Conservation (phyloP, 1,140 invertebrate genomes). For the Probaryconus sp. region DNA sequence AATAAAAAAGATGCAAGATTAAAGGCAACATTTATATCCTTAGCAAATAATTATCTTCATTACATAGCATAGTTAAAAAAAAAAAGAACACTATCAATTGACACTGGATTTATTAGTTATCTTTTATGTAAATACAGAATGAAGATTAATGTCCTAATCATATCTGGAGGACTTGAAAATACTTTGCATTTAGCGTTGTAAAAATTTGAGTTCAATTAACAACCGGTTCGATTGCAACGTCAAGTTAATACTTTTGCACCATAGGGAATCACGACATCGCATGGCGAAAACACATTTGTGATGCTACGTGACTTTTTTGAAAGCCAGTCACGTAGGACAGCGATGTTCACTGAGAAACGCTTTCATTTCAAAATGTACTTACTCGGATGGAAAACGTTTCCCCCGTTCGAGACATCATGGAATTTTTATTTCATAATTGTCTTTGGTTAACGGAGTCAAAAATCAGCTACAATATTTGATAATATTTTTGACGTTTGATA, state of each 20-base stretch:
- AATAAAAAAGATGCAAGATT: too few species aligned
- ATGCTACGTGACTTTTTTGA: constrained; percentile 56
- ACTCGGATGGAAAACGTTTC: constrained; percentile 40
- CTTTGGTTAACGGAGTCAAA: constrained; percentile 13
- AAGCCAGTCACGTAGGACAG: constrained; percentile 49
- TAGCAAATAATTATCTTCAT: too few species aligned
- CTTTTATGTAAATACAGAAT: constrained; percentile 37
- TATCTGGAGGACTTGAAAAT: constrained; percentile 14
- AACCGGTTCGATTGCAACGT: constrained; percentile 56
- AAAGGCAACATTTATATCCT: too few species aligned
- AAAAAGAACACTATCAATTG: too few species aligned
- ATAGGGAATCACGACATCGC: constrained; percentile 54
- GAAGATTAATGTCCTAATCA: constrained; percentile 45
- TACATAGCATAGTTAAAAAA: too few species aligned
- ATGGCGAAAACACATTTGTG: constrained; percentile 54
- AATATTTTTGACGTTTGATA: too few species aligned
- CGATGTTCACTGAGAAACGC: constrained; percentile 52
- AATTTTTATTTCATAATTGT: constrained; percentile 37
- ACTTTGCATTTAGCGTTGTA: constrained; percentile 1
- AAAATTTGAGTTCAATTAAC: constrained; percentile 55
- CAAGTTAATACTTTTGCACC: constrained; percentile 48
- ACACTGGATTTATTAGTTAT: constrained; percentile 42
- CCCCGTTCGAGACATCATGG: constrained; percentile 1
- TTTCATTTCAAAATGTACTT: constrained; percentile 47
- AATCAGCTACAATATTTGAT: constrained; percentile 19